phyloP scores from a whole-genome alignment of 2,113 vertebrate species.

The Phalacrocorax brasilianus region DNA sequence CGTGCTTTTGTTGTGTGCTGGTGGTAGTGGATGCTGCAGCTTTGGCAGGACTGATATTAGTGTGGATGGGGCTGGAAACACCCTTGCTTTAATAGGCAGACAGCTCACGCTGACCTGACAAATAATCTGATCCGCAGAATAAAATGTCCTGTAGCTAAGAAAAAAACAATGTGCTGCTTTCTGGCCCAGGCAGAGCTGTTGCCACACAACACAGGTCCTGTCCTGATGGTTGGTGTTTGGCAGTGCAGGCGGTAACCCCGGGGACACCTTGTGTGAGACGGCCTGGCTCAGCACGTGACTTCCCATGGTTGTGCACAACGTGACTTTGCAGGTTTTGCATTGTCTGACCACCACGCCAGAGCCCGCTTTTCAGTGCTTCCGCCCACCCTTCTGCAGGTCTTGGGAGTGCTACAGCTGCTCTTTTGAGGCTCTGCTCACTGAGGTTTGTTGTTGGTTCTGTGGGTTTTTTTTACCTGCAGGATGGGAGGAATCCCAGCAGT shows the following conservation, averaged over 20 bases:
- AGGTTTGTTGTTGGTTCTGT: not conserved
- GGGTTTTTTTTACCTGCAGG: slow-evolving; percentile 65
- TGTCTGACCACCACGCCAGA: not conserved
- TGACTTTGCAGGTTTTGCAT: rapidly evolving
- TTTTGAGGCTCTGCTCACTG: not conserved
- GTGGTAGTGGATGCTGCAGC: not conserved
- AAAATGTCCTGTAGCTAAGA: too few relatives aligned
- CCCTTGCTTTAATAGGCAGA: not conserved
- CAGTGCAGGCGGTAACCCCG: not conserved
- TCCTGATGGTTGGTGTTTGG: not conserved
- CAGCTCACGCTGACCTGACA: too few relatives aligned
- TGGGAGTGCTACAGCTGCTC: not conserved
- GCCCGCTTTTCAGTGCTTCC: not conserved
- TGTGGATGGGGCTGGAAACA: not conserved
- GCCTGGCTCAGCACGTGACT: not conserved
- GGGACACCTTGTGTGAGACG: not conserved
- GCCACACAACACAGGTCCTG: rapidly evolving
- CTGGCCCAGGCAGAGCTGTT: not conserved
- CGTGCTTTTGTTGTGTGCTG: not conserved
- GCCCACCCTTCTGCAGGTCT: not conserved
- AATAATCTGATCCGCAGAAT: too few relatives aligned
- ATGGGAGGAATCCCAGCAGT: slow-evolving; percentile 98
- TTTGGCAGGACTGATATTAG: not conserved
- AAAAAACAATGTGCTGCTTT: not conserved
- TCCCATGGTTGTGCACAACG: not conserved